phyloP scores from a whole-genome alignment of 2,888 invertebrate species.

The Leptopilina syphax region DNA sequence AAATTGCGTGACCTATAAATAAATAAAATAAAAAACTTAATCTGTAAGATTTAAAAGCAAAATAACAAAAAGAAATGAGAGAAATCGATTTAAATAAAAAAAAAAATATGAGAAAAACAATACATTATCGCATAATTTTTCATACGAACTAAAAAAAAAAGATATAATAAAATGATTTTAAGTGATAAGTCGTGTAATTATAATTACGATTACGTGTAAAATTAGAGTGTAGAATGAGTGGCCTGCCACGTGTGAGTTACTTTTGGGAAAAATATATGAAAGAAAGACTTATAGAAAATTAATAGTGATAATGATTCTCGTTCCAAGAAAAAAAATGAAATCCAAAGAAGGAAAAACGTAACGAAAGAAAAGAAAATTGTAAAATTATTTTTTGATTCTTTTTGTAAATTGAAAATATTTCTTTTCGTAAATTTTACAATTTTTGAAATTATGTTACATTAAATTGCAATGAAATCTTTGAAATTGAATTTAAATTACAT shows the following conservation, averaged over 20 bases:
- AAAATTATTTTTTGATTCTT: no score
- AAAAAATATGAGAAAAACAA: slow-evolving; percentile 53
- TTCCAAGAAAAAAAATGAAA: slow-evolving; percentile 32
- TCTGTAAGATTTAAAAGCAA: slow-evolving; percentile 40
- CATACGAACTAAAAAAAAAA: slow-evolving; percentile 63
- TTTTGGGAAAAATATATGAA: background rate
- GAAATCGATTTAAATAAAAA: slow-evolving; percentile 42
- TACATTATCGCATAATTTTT: slow-evolving; percentile 68
- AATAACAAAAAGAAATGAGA: slow-evolving; percentile 41
- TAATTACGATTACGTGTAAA: slow-evolving; percentile 40
- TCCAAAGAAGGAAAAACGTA: background rate
- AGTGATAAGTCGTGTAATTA: slow-evolving; percentile 48
- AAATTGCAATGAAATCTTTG: no score
- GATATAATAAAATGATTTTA: slow-evolving; percentile 31
- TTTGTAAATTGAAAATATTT: no score
- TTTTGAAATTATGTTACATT: no score
- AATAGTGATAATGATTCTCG: slow-evolving; percentile 17
- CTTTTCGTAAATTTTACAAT: no score
- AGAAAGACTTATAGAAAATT: slow-evolving; percentile 49
- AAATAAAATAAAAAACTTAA: slow-evolving; percentile 33
- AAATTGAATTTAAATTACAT: no score
- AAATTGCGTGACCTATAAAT: slow-evolving; percentile 56
- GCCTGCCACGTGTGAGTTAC: slow-evolving; percentile 3
- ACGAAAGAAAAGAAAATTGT: no score
- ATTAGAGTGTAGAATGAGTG: slow-evolving; percentile 38